Evolutionary conservation across 2,888 invertebrate species (phyloP).

Genomic region (Quadroppia sp.): DNA sequence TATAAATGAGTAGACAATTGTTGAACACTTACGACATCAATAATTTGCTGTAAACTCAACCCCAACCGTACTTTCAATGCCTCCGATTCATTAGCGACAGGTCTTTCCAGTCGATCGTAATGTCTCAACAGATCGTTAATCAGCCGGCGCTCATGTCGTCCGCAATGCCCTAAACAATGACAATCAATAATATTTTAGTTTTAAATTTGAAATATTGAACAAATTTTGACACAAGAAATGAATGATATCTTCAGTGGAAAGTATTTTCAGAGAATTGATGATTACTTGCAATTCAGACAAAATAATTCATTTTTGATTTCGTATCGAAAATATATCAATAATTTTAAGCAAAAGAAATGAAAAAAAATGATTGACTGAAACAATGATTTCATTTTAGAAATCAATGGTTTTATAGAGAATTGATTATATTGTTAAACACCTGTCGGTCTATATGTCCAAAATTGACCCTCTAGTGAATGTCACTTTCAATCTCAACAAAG

Average conservation of each 20-base stretch:
- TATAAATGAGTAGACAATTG: too few species aligned
- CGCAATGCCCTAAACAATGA: constrained; percentile 56
- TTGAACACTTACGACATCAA: constrained; percentile 78
- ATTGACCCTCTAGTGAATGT: background rate
- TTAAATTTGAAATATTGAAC: background rate
- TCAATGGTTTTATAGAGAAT: background rate
- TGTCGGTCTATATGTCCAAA: background rate
- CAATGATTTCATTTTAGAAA: background rate
- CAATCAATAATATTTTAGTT: too few species aligned
- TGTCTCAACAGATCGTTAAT: constrained; percentile 83
- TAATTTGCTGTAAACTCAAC: constrained; percentile 95
- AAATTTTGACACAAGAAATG: too few species aligned
- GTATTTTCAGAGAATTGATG: too few species aligned
- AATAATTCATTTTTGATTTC: too few species aligned
- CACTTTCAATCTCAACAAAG: background rate
- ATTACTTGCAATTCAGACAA: too few species aligned
- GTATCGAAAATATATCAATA: too few species aligned
- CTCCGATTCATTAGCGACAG: constrained; percentile 93
- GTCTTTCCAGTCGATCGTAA: constrained; percentile 91
- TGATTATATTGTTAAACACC: background rate
- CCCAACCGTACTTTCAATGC: constrained; percentile 91
- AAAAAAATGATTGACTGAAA: background rate
- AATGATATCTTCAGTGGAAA: too few species aligned
- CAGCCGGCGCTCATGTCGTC: constrained; percentile 85
- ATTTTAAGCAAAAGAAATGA: too few species aligned